Conservation (phyloP, 2,888 invertebrate genomes). For the Diadegma fenestrale region DNA sequence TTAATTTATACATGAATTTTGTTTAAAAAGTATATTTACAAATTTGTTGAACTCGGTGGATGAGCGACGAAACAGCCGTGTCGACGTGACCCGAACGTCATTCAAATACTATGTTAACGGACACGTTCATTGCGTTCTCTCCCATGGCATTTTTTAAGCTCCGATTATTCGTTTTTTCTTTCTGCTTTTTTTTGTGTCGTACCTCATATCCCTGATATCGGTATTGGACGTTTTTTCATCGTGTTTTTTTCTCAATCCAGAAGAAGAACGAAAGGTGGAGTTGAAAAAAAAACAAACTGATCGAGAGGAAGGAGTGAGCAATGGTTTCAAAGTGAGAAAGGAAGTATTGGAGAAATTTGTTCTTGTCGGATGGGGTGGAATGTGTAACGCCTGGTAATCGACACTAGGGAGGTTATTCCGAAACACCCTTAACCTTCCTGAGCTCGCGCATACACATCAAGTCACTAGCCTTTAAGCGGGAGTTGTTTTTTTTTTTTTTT, state of each 20-base stretch:
- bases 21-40: slow-evolving; percentile 45
- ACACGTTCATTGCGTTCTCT: background rate
- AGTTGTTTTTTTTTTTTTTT: slow-evolving; percentile 14
- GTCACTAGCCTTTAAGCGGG: slow-evolving; percentile 81
- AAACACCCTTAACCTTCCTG: background rate
- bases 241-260: slow-evolving; percentile 1
- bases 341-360: background rate
- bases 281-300: background rate
- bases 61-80: slow-evolving; percentile 38
- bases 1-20: slow-evolving; percentile 55
- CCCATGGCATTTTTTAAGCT: slow-evolving; percentile 20
- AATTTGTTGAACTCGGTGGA: slow-evolving; percentile 39
- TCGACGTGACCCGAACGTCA: slow-evolving; percentile 45
- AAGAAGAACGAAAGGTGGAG: background rate
- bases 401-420: slow-evolving; percentile 15
- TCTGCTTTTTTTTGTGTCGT: background rate
- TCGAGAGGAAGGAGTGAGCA: background rate
- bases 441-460: slow-evolving; percentile 20
- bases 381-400: background rate
- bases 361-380: slow-evolving; percentile 4
- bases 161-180: background rate
- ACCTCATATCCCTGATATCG: background rate
- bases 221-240: background rate
- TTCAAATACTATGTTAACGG: background rate
- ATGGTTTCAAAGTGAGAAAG: background rate